Evolutionary conservation across 2,797 vertebrate species (phyloP).

Genomic region (Lutjanus campechanus): DNA sequence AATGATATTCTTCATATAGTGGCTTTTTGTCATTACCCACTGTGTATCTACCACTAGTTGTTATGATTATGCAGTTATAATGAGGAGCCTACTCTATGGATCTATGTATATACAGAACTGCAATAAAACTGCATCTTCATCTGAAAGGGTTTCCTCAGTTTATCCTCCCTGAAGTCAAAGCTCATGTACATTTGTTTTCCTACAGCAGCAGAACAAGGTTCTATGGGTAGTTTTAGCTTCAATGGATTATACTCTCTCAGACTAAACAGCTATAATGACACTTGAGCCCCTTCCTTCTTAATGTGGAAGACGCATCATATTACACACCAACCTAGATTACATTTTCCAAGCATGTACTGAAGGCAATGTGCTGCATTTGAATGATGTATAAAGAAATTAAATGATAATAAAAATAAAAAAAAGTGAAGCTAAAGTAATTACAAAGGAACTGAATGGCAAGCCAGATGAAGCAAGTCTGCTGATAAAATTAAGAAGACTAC

Average conservation of each 20-base stretch:
- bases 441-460: constrained; percentile 16
- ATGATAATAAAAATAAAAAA: constrained; percentile 3
- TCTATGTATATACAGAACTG: constrained; percentile 60
- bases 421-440: constrained; percentile 16
- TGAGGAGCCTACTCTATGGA: constrained; percentile 51
- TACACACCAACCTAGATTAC: constrained; percentile 38
- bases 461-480: constrained; percentile 11
- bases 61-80: constrained; percentile 38
- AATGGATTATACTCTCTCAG: constrained; percentile 32
- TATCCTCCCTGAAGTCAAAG: constrained; percentile 64
- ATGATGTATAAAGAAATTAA: constrained; percentile 31
- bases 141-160: constrained; percentile 58
- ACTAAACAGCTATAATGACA: constrained; percentile 23
- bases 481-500: constrained; percentile 31
- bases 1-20: constrained; percentile 70
- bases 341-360: constrained; percentile 41
- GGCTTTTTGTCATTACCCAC: constrained; percentile 47
- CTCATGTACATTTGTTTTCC: constrained; percentile 40
- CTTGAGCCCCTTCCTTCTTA: constrained; percentile 28
- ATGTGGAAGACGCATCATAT: constrained; percentile 47
- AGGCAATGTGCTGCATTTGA: constrained; percentile 55
- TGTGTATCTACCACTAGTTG: constrained; percentile 39
- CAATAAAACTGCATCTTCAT: constrained; percentile 53
- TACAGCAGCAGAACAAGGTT: constrained; percentile 50
- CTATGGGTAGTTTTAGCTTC: constrained; percentile 18